These are phyloP conservation scores for Micrastur ruficollis DNA, from an alignment of 2,797 vertebrate genomes.

Conservation along the genomic window DNA sequence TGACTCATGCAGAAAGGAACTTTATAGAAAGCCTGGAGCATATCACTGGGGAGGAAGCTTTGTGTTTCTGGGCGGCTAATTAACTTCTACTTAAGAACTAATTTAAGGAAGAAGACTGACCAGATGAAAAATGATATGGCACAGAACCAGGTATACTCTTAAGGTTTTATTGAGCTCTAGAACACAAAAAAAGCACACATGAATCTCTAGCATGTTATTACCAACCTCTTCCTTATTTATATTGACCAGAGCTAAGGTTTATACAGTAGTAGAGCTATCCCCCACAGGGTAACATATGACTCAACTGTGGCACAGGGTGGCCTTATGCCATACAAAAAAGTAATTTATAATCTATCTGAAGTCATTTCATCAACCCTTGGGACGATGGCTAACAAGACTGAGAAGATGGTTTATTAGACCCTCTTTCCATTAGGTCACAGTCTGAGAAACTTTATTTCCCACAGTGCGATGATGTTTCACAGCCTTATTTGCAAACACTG, in stretches of 20 bases:
- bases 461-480: not conserved
- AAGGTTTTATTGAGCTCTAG: not conserved
- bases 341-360: not conserved
- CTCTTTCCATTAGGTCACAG: not conserved
- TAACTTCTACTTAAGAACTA: not conserved
- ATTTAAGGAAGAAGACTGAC: not conserved
- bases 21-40: not conserved
- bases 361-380: not conserved
- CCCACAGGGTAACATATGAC: not conserved
- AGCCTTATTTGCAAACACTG: not conserved
- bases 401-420: not conserved
- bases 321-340: not conserved
- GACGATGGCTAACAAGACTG: not conserved
- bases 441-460: not conserved
- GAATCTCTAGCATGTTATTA: not conserved
- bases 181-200: not conserved
- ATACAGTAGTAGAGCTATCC: not conserved
- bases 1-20: not conserved
- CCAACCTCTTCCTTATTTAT: not conserved
- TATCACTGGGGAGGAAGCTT: not conserved
- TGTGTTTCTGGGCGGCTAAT: not conserved
- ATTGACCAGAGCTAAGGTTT: not conserved
- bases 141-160: not conserved
- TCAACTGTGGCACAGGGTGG: not conserved
- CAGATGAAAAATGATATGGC: not conserved